Evolutionary conservation across 2,113 vertebrate species (phyloP), one percentile per base, ranked within the genome.

Genomic region (Ginglymostoma cirratum): DNA sequence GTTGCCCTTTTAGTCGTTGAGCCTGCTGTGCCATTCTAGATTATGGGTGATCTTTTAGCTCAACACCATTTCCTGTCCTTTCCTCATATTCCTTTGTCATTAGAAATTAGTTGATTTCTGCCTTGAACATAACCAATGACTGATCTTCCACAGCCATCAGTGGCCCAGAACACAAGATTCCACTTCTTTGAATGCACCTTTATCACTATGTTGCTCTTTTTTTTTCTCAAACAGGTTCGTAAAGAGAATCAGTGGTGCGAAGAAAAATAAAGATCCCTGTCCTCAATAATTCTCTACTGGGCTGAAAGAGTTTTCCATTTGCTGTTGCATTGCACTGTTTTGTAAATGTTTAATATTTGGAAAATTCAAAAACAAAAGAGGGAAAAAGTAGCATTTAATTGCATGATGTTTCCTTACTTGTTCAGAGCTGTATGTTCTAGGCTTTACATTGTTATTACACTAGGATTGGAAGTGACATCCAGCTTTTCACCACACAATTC

Each of bases 181-280:
- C 67, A 67, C 42, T 45, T 70, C 66, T 69, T 45, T 72, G 10
- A 7, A 7, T 27, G 38, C 67, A 48, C 34, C 0, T 24, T 90
- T 90, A 65, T 90, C 42, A 95, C 24, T 3, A 6, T 27, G 12
- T 95, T 95, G 7, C n/a, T 96, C 45, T 97, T 96, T 55, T 83
- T 97, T 97, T 19, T 61, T 10, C 0, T 1, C 2, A 61, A 61
- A 61, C 97, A 99, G 99, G 99, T 99, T 98, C 99, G 99, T 97
- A 99, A 99, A 98, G 99, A 99, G 97, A 99, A 99, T 98, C 99
- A 99, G 98, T 99, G 99, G 99, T 99, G 99, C 97, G 99, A 99
- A 99, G 99, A 99, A 97, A 99, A 99, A 97, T 99, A 97, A 97
- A 97, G 96, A 52, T 17, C 94, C 30, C 97, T 96, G 96, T 97